Evolutionary conservation across 2,797 vertebrate species (phyloP).

Genomic region (Labeo calbasu): DNA sequence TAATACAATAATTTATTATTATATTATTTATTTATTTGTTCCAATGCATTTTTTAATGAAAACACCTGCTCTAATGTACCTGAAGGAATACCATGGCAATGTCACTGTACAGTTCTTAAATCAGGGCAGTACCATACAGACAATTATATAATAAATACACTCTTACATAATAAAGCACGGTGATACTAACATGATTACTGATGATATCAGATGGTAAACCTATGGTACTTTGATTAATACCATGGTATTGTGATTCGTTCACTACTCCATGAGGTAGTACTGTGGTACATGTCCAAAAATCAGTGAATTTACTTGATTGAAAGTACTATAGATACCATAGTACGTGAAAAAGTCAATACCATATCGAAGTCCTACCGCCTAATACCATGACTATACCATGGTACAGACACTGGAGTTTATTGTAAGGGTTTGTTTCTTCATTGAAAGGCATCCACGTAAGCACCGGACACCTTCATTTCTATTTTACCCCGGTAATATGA

Average conservation of each 20-base stretch:
- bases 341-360: not conserved
- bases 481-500: accelerated
- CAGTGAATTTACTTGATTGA: not conserved
- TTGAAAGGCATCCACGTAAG: constrained; percentile 17
- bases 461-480: not conserved
- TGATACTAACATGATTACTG: not conserved
- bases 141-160: not conserved
- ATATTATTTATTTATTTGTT: not conserved
- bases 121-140: not conserved
- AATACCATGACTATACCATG: too few relatives aligned
- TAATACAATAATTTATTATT: too few relatives aligned
- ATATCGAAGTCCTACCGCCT: not conserved
- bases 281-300: too few relatives aligned
- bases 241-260: not conserved
- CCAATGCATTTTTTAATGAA: not conserved
- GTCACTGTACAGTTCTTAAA: not conserved
- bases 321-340: not conserved
- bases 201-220: not conserved
- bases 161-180: not conserved
- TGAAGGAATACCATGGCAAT: not conserved
- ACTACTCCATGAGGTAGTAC: not conserved
- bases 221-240: not conserved
- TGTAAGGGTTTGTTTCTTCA: not conserved
- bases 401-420: not conserved
- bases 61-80: not conserved